Evolutionary conservation across 2,888 invertebrate genomes (phyloP).

Genomic region (Sphaerophoria taeniata): DNA sequence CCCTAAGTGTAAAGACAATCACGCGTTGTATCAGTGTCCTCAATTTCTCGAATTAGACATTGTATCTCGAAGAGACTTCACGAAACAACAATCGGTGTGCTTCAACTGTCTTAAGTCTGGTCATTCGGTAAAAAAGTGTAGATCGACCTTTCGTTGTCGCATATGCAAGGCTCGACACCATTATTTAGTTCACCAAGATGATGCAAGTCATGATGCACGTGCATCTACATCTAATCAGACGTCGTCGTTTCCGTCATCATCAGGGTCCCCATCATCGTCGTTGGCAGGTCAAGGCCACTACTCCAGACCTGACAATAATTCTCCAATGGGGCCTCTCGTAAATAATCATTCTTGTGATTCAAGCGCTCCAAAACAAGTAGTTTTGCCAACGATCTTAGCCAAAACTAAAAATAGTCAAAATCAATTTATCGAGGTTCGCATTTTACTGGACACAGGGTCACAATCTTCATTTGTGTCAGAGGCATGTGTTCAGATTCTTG

Average conservation of each 20-base stretch:
- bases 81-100: conserved; percentile 20
- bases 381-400: conserved; percentile 40
- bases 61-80: conserved; percentile 7
- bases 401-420: conserved; percentile 13
- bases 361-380: conserved; percentile 19
- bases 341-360: conserved; percentile 16
- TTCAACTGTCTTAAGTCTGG: conserved; percentile 19
- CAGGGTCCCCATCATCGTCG: too few relatives aligned
- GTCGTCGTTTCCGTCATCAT: background rate
- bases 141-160: conserved; percentile 1
- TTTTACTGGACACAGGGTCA: conserved; percentile 34
- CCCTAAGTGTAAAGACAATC: conserved; percentile 10
- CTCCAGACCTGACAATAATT: background rate
- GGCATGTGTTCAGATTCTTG: background rate
- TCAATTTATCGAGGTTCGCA: conserved; percentile 11
- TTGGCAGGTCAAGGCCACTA: background rate
- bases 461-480: conserved; percentile 24
- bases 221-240: background rate
- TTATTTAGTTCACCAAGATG: conserved; percentile 27
- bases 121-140: conserved; percentile 13
- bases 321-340: background rate
- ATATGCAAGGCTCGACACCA: conserved; percentile 31
- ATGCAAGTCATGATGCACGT: background rate
- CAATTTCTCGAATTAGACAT: conserved; percentile 35
- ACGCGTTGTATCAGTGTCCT: conserved; percentile 11